phyloP scores from a whole-genome alignment of 2,888 invertebrate species.

The Apodemia hepburni region DNA sequence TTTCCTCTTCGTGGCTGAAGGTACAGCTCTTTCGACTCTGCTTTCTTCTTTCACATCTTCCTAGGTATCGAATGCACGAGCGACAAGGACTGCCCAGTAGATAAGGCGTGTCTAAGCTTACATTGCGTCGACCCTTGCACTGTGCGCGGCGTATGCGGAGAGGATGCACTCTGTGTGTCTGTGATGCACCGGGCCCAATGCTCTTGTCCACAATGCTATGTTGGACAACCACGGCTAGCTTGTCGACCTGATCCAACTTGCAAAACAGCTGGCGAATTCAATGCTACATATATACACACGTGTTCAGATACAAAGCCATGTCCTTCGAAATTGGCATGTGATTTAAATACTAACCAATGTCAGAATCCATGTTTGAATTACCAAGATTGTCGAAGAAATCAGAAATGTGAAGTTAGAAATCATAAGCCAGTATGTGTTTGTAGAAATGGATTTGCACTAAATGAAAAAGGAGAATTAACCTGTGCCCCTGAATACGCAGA shows the following conservation, averaged over 20 bases:
- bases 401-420: constrained; percentile 92
- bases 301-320: constrained; percentile 87
- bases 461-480: constrained; percentile 91
- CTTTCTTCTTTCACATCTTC: constrained; percentile 81
- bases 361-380: constrained; percentile 88
- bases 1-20: constrained; percentile 94
- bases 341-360: constrained; percentile 85
- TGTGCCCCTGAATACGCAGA: constrained; percentile 91
- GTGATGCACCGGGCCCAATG: constrained; percentile 92
- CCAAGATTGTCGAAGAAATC: constrained; percentile 88
- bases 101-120: constrained; percentile 94
- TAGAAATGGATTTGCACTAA: constrained; percentile 92
- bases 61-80: constrained; percentile 93
- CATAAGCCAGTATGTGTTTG: constrained; percentile 94
- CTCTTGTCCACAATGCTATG: constrained; percentile 93
- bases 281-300: constrained; percentile 68
- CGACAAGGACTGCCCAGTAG: constrained; percentile 94
- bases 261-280: constrained; percentile 81
- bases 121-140: constrained; percentile 95
- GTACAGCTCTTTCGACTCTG: constrained; percentile 86
- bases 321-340: constrained; percentile 87
- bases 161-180: constrained; percentile 93
- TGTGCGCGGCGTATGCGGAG: constrained; percentile 92
- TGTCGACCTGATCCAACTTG: constrained; percentile 91
- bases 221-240: constrained; percentile 89